phyloP scores from a whole-genome alignment of 2,113 vertebrate species.

The Antidorcas marsupialis region DNA sequence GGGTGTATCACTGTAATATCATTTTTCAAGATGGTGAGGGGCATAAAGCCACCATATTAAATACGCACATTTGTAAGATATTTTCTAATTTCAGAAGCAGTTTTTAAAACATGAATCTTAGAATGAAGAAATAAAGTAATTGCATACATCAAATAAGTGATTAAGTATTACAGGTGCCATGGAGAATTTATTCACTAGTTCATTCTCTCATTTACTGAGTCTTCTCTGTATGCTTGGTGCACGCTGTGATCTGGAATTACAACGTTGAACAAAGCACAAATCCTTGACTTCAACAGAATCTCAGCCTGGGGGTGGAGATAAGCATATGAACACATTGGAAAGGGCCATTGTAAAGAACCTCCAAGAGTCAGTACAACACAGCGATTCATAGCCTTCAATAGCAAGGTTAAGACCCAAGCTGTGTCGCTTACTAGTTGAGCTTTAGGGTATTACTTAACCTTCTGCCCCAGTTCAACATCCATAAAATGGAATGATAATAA shows the following conservation, averaged over 20 bases:
- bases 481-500: not conserved
- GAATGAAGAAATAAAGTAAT: not conserved
- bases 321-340: not conserved
- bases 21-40: not conserved
- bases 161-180: not conserved
- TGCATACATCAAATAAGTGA: not conserved
- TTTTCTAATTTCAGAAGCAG: not conserved
- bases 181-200: not conserved
- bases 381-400: not conserved
- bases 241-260: not conserved
- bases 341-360: not conserved
- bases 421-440: not conserved
- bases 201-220: not conserved
- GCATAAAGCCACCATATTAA: not conserved
- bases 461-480: not conserved
- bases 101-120: not conserved
- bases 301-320: not conserved
- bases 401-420: not conserved
- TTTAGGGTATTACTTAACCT: not conserved
- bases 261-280: not conserved
- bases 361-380: not conserved
- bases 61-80: not conserved
- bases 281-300: not conserved
- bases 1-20: not conserved
- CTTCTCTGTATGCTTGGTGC: not conserved